Base-by-base conservation (phyloP, 1,140 invertebrate genomes). In the Eufriesea mexicana region DNA sequence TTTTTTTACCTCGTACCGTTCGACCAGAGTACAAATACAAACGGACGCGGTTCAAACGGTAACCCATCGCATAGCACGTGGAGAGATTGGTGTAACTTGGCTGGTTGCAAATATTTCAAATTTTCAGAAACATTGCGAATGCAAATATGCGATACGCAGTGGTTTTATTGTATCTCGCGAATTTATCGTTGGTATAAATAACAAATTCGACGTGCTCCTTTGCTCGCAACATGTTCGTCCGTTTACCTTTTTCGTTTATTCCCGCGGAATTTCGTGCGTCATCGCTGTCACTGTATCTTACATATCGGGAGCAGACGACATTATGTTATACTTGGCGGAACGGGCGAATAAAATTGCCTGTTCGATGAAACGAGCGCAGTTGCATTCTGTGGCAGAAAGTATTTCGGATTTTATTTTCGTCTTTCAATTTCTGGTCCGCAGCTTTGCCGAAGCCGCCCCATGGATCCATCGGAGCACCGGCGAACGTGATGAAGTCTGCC, bases 381-480 rank as follows among this genome's bases (percentile, higher is more conserved):
- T 35, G 67, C 47, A 47, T 83, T 70, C 57, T 23, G 28, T 57
- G 51, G 14, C 23, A 45, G 8, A 18, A 16, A 55, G 76, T 70
- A 54, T 86, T 86, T 78, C 57, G 72, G 67, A 68, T 78, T 71
- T 45, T 79, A 61, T 73, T 61, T 68, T 54, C 75, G 62, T 86
- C 75, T 76, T 76, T 80, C 86, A 67, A 77, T 87, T 62, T 87
- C 59, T 79, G 71, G 49, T 51, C 49, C 61, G 55, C 42, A n/a
- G 2, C 49, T 67, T 61, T 45, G 18, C 5, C 5, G 35, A n/a
- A 54, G 1, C 51, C 25, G 59, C 23, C 16, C 25, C 25, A 67
- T n/a, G 23, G 5, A 55, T 61, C 49, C 42, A 62, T 72, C 14
- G 85, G 47, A 55, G 47, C 51, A 51, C 25, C 35, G 47, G 18